These are phyloP conservation scores for Drosophila ustulata DNA, from an alignment of 2,888 invertebrate genomes.

Conservation along the genomic window DNA sequence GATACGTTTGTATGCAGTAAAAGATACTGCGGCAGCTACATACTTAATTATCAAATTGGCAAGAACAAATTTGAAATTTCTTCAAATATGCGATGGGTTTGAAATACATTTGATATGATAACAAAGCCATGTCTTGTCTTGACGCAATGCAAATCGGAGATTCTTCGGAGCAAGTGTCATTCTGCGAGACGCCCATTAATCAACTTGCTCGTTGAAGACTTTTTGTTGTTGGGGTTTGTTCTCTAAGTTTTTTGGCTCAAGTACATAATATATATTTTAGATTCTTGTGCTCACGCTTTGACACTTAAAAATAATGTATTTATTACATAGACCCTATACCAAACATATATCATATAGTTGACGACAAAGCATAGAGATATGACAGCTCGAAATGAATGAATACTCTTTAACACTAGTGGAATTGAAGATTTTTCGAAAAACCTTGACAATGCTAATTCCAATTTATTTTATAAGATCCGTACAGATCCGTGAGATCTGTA, in stretches of 20 bases:
- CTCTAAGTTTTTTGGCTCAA: neutral
- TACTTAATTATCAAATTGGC: neutral
- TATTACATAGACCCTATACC: constrained; percentile 5
- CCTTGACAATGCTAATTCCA: neutral
- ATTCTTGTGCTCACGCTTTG: neutral
- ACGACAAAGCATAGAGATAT: neutral
- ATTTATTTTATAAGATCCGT: neutral
- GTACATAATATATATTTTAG: neutral
- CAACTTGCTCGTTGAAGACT: neutral
- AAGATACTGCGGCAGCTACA: constrained; percentile 1
- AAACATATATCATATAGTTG: neutral
- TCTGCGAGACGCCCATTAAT: constrained; percentile 18
- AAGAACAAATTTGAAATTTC: neutral
- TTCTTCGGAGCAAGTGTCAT: constrained; percentile 8
- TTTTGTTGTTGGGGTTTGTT: neutral
- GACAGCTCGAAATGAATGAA: neutral
- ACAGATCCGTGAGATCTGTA: too few species aligned
- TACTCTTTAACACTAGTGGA: neutral
- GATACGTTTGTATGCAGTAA: neutral
- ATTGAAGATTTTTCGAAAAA: neutral
- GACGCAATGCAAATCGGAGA: constrained; percentile 11
- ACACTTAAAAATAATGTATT: constrained; percentile 10
- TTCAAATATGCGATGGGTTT: constrained; percentile 1
- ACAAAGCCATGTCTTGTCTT: constrained; percentile 34
- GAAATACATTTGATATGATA: constrained; percentile 11